phyloP scores from a whole-genome alignment of 2,888 invertebrate species.

The Anaspis maculata region DNA sequence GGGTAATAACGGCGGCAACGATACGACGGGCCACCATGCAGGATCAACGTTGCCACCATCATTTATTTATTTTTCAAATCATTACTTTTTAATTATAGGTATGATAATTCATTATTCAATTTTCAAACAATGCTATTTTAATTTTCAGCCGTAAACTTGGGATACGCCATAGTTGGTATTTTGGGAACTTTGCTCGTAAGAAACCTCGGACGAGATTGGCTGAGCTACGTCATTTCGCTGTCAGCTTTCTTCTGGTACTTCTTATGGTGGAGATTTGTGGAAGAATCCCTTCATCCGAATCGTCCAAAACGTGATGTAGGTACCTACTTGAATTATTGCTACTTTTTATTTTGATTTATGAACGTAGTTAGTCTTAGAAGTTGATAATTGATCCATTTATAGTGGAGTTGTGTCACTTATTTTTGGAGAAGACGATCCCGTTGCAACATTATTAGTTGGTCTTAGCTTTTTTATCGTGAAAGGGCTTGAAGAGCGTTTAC shows the following conservation, averaged over 20 bases:
- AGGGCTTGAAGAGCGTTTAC: no score
- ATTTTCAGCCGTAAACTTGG: conserved; percentile 49
- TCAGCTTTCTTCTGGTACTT: conserved; percentile 48
- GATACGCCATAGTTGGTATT: conserved; percentile 49
- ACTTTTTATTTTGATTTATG: background rate
- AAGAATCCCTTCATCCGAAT: conserved; percentile 45
- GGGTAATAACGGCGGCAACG: no score
- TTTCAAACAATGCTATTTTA: conserved; percentile 12
- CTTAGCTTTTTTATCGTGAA: no score
- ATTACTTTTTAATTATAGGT: no score
- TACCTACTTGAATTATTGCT: conserved; percentile 3
- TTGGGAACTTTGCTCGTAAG: conserved; percentile 47
- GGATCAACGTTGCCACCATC: no score
- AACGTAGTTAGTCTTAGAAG: no score
- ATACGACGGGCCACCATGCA: no score
- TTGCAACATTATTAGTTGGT: conserved; percentile 1
- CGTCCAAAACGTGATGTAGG: conserved; percentile 40
- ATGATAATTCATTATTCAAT: no score
- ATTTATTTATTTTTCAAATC: no score
- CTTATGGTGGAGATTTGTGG: conserved; percentile 48
- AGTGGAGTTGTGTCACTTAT: no score
- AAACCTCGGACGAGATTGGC: conserved; percentile 45
- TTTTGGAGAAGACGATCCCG: background rate
- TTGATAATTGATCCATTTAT: no score
- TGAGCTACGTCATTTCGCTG: conserved; percentile 46